Base-by-base conservation (phyloP, 1,140 invertebrate species). In the Caenorhabditis briggsae region DNA sequence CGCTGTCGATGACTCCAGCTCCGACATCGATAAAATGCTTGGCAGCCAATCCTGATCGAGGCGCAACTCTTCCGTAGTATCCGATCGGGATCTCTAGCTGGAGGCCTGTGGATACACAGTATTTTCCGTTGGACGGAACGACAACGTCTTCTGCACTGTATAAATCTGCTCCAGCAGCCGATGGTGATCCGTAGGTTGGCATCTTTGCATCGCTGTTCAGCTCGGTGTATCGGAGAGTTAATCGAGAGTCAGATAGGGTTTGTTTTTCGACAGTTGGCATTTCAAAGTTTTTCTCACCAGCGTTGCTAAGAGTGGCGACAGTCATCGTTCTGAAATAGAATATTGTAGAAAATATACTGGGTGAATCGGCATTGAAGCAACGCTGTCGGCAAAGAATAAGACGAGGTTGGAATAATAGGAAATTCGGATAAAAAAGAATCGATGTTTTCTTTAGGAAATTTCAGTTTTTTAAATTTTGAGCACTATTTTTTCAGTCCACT, bases 11-110 rank as follows among this genome's bases (percentile, higher is more conserved):
- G 0, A 98, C 97, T 70, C 97, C 97, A 93, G 96, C 95, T 89
- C 97, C 97, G 90, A 99, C 96, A 94, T 99, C 97, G 90, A 99
- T 98, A 87, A 96, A 96, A 93, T 98, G 95, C 93, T 99, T 99
- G 59, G 95, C 95, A 43, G 98, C 97, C 53, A 99, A 93, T 43
- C 98, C 98, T 85, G 97, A 99, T 83, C 98, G 95, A 8, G 98
- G 97, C 5, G 98, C 98, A 53, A 99, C 94, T 90, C 98, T 94
- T 9, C 97, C 98, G 93, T 94, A 94, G 83, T 93, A 93, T 2
- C 93, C 93, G 16, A 92, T 88, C 18, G 94, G 94, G 14, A 95
- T 46, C n/a, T 92, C 93, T 50, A 95, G 93, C 90, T 98, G 96
- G 53, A 99, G 93, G 91, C 98, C 98, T 11, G 98, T 99, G 91